These are phyloP conservation scores for Acanthacorydalis orientalis DNA, from an alignment of 2,888 invertebrate species.

Conservation along the genomic window DNA sequence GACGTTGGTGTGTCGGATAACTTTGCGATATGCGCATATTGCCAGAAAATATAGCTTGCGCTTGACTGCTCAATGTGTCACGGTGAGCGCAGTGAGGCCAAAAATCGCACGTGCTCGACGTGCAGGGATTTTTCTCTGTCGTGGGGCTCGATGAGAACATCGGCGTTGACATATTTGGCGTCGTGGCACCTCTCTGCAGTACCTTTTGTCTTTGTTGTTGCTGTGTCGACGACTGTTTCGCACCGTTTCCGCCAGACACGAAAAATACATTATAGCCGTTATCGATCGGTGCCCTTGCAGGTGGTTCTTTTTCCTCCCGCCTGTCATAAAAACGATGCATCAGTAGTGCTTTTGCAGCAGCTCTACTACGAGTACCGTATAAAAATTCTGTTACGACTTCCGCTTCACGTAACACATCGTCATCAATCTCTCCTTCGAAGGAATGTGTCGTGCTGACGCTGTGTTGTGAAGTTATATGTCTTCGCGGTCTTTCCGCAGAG, in stretches of 20 bases:
- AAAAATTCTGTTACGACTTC: slow-evolving; percentile 37
- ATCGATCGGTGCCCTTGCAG: slow-evolving; percentile 15
- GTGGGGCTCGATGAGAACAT: slow-evolving; percentile 14
- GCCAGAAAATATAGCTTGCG: slow-evolving; percentile 16
- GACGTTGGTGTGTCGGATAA: slow-evolving; percentile 32
- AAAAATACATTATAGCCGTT: slow-evolving; percentile 20
- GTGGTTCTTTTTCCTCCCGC: slow-evolving; percentile 15
- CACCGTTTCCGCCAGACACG: slow-evolving; percentile 18
- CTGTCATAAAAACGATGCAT: slow-evolving; percentile 20
- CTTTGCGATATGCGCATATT: slow-evolving; percentile 33
- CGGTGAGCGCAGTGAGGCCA: slow-evolving; percentile 41
- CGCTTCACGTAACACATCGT: slow-evolving; percentile 33
- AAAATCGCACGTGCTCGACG: slow-evolving; percentile 38
- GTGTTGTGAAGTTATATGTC: background rate
- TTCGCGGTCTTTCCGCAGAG: slow-evolving; percentile 8
- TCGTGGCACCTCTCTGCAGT: slow-evolving; percentile 30
- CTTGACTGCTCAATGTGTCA: slow-evolving; percentile 17
- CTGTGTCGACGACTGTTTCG: slow-evolving; percentile 13
- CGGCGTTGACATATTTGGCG: slow-evolving; percentile 22
- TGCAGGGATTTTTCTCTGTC: slow-evolving; percentile 27
- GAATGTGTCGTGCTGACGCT: slow-evolving; percentile 7
- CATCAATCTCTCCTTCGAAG: slow-evolving; percentile 20
- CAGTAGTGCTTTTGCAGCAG: slow-evolving; percentile 31
- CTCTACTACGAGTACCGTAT: slow-evolving; percentile 33
- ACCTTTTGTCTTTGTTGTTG: slow-evolving; percentile 24